A percentile compares a stretch with the other conserved stretches of the same genome.
phyloP scores from a whole-genome alignment of 2,888 invertebrate genomes.

The Kryphioiulus occultus region DNA sequence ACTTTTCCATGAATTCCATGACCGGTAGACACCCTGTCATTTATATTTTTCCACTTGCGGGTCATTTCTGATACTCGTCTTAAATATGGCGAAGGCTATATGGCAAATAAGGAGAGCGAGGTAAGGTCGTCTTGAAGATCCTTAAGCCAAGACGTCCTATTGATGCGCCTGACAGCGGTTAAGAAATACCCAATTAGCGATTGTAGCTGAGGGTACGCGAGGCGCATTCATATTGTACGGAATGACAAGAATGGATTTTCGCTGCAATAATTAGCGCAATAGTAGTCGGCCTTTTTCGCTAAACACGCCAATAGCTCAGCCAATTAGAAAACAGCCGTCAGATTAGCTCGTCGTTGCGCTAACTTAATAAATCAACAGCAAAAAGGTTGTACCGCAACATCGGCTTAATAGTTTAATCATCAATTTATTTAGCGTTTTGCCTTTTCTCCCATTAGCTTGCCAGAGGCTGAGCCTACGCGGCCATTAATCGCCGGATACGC shows the following conservation, averaged over 20 bases:
- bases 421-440: constrained; percentile 25
- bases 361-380: constrained; percentile 28
- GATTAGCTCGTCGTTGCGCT: constrained; percentile 11
- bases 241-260: constrained; percentile 7
- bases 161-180: background rate
- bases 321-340: constrained; percentile 25
- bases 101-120: background rate
- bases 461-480: background rate
- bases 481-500: background rate
- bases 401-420: constrained; percentile 25
- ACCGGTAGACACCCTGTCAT: no score
- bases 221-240: background rate
- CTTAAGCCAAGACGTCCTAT: background rate
- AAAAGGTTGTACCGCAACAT: constrained; percentile 10
- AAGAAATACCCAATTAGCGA: constrained; percentile 18
- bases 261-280: background rate
- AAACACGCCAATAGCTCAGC: constrained; percentile 12
- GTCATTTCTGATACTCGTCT: no score
- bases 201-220: background rate
- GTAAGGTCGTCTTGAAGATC: background rate
- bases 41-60: no score
- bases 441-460: background rate
- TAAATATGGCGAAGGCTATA: background rate
- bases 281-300: background rate
- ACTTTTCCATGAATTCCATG: no score